Percentiles rank a stretch among this genome's conserved stretches.
Conservation (phyloP, 1,140 invertebrate genomes). For the Bombus turneri region DNA sequence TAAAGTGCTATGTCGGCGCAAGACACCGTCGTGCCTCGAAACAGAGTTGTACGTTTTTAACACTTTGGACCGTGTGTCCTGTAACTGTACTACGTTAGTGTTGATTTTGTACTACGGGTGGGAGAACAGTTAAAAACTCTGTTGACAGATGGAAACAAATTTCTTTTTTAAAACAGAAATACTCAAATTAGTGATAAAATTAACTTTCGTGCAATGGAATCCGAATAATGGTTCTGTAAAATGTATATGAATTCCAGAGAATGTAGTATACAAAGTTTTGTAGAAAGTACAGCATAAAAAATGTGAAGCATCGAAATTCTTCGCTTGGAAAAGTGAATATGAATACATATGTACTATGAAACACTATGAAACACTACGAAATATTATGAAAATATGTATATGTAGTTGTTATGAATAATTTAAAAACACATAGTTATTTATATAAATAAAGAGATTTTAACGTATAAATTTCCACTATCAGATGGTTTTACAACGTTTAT, state of each 20-base stretch:
- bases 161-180: not conserved
- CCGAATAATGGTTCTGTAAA: not conserved
- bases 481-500: not conserved
- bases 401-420: too few relatives aligned
- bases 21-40: not conserved
- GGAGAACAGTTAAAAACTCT: not conserved
- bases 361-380: too few relatives aligned
- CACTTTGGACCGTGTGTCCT: not conserved
- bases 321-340: not conserved
- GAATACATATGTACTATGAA: too few relatives aligned
- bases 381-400: too few relatives aligned
- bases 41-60: constrained; percentile 9
- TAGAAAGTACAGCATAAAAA: not conserved
- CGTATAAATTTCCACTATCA: not conserved
- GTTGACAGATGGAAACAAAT: not conserved
- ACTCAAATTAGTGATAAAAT: not conserved
- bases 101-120: not conserved
- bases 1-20: not conserved
- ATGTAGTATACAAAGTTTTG: not conserved
- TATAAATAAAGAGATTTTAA: not conserved
- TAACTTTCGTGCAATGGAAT: not conserved
- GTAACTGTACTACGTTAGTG: not conserved
- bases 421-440: too few relatives aligned
- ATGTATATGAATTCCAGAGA: too few relatives aligned
- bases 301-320: not conserved